A percentile compares a stretch with the other conserved stretches of the same genome.
Conservation (phyloP, 2,113 vertebrate genomes). For the Ondatra zibethicus region DNA sequence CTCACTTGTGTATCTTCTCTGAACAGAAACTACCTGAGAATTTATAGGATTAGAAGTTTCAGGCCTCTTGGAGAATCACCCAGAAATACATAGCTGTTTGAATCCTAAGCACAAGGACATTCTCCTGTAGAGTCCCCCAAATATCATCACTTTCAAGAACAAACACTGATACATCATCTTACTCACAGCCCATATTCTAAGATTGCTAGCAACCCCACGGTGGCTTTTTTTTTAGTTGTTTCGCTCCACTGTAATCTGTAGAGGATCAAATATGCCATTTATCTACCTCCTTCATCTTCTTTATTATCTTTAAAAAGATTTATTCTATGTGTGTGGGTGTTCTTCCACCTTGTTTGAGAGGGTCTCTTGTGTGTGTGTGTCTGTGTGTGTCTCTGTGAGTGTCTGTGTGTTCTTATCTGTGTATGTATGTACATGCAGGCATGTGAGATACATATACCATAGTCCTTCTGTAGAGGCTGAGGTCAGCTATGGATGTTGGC, state of each 20-base stretch:
- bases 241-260: background rate
- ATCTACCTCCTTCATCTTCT: background rate
- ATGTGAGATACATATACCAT: background rate
- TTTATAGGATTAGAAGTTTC: background rate
- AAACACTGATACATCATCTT: background rate
- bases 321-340: background rate
- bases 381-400: too few relatives aligned
- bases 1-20: background rate
- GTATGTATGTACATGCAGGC: background rate
- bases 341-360: too few relatives aligned
- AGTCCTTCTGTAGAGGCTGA: too few relatives aligned
- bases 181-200: background rate
- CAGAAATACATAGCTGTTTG: background rate
- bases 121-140: background rate
- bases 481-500: background rate
- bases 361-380: too few relatives aligned
- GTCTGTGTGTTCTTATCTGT: background rate
- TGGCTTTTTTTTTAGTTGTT: background rate
- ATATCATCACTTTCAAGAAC: background rate
- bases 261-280: background rate
- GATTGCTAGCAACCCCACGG: background rate
- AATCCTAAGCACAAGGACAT: background rate
- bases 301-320: background rate
- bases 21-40: background rate
- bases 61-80: background rate